These are phyloP conservation scores for Parnassius mnemosyne DNA, from an alignment of 2,888 invertebrate genomes.

Conservation along the genomic window DNA sequence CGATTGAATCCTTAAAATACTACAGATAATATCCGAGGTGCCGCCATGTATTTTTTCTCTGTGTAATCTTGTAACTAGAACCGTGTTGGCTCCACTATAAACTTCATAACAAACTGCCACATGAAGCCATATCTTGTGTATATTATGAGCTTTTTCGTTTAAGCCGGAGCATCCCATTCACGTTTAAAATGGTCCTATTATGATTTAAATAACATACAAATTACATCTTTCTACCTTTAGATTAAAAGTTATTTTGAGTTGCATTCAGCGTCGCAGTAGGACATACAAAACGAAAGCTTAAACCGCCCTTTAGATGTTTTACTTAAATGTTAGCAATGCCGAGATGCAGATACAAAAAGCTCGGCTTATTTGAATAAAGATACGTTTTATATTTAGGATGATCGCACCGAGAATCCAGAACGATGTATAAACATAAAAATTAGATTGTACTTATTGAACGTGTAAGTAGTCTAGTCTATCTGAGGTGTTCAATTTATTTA, in stretches of 20 bases:
- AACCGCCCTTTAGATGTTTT: slow-evolving; percentile 68
- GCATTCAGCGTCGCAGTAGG: slow-evolving; percentile 26
- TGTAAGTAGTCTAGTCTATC: too few species aligned
- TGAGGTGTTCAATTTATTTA: too few species aligned
- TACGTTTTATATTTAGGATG: slow-evolving; percentile 50
- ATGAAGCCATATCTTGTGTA: slow-evolving; percentile 75
- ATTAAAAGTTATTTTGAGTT: slow-evolving; percentile 42
- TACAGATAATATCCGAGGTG: slow-evolving; percentile 56
- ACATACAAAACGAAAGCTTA: slow-evolving; percentile 43
- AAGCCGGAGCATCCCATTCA: slow-evolving; percentile 48
- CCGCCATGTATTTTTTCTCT: slow-evolving; percentile 50
- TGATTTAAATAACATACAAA: neutral
- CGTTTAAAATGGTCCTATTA: slow-evolving; percentile 39
- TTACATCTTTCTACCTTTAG: neutral
- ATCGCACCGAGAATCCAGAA: slow-evolving; percentile 15
- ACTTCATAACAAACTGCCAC: slow-evolving; percentile 79
- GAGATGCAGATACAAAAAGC: slow-evolving; percentile 64
- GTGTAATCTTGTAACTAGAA: slow-evolving; percentile 69
- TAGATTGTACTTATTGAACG: too few species aligned
- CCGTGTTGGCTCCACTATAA: slow-evolving; percentile 70
- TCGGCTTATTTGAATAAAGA: slow-evolving; percentile 51
- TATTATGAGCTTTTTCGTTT: slow-evolving; percentile 78
- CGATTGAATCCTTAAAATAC: slow-evolving; percentile 66
- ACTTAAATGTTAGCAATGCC: slow-evolving; percentile 66
- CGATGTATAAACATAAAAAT: slow-evolving; percentile 23